A percentile compares a stretch with the other conserved stretches of the same genome.
phyloP scores from a whole-genome alignment of 1,140 invertebrate genomes.

The Drosophila kikkawai region DNA sequence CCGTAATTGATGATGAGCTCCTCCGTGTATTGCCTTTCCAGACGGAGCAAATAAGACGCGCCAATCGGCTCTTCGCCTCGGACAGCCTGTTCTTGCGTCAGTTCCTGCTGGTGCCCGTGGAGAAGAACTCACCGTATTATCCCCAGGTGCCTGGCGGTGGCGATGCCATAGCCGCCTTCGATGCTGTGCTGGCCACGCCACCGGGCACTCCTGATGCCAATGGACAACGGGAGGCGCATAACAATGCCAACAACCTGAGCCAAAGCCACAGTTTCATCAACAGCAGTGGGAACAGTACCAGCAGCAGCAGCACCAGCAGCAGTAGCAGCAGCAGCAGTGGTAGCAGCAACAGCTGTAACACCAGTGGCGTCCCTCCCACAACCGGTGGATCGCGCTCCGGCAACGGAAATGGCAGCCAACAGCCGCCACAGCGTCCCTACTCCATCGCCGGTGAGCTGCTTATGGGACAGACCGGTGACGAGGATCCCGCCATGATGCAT shows the following conservation, averaged over 20 bases:
- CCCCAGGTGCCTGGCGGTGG: constrained; percentile 80
- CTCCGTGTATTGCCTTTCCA: constrained; percentile 83
- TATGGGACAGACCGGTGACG: constrained; percentile 62
- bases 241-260: constrained; percentile 66
- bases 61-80: constrained; percentile 94
- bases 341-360: constrained; percentile 63
- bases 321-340: constrained; percentile 65
- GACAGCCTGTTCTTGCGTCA: constrained; percentile 95
- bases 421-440: constrained; percentile 71
- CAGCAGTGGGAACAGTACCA: constrained; percentile 54
- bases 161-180: constrained; percentile 47
- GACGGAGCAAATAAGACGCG: constrained; percentile 95
- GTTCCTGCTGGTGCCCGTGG: constrained; percentile 92
- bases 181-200: constrained; percentile 59
- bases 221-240: constrained; percentile 62
- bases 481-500: constrained; percentile 64
- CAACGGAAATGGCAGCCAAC: constrained; percentile 22
- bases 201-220: constrained; percentile 70
- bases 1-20: constrained; percentile 63
- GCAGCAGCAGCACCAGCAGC: constrained; percentile 65
- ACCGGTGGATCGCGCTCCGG: constrained; percentile 46
- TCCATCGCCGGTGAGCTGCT: constrained; percentile 86
- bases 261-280: constrained; percentile 56
- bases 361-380: constrained; percentile 44
- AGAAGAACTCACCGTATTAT: constrained; percentile 87